Conservation (phyloP, 2,888 invertebrate genomes). For the Drosophila percnosoma region DNA sequence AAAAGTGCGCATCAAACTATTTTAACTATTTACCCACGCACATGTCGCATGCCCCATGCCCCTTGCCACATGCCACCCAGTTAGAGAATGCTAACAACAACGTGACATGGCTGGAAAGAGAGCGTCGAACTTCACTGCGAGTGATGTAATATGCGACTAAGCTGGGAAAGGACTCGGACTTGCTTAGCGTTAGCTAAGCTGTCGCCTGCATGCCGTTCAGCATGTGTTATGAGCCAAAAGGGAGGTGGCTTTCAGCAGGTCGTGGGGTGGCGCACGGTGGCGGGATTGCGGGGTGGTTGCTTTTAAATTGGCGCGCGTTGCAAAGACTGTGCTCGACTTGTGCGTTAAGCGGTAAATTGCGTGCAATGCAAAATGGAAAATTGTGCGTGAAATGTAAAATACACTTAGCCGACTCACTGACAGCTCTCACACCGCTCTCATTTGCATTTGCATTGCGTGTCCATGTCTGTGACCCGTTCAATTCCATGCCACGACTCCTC, state of each 20-base stretch:
- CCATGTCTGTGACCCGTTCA: conserved; percentile 39
- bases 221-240: conserved; percentile 70
- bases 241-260: background rate
- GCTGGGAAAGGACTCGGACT: conserved; percentile 58
- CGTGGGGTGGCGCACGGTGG: background rate
- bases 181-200: conserved; percentile 72
- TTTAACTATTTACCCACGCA: conserved; percentile 78
- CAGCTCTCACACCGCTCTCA: conserved; percentile 25
- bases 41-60: conserved; percentile 53
- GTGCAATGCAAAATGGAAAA: conserved; percentile 80
- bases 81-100: conserved; percentile 69
- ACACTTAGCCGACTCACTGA: conserved; percentile 43
- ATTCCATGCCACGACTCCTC: conserved; percentile 12
- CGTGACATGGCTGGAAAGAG: conserved; percentile 72
- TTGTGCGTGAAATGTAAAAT: conserved; percentile 83
- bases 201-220: conserved; percentile 71
- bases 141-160: conserved; percentile 73
- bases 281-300: background rate
- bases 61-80: background rate
- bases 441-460: conserved; percentile 62
- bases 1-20: conserved; percentile 80
- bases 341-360: conserved; percentile 76
- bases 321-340: conserved; percentile 35
- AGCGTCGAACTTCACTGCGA: conserved; percentile 30
- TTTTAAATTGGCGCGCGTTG: conserved; percentile 23